Base-by-base conservation (phyloP, 2,888 invertebrate genomes). In the Drosophila planitibia region DNA sequence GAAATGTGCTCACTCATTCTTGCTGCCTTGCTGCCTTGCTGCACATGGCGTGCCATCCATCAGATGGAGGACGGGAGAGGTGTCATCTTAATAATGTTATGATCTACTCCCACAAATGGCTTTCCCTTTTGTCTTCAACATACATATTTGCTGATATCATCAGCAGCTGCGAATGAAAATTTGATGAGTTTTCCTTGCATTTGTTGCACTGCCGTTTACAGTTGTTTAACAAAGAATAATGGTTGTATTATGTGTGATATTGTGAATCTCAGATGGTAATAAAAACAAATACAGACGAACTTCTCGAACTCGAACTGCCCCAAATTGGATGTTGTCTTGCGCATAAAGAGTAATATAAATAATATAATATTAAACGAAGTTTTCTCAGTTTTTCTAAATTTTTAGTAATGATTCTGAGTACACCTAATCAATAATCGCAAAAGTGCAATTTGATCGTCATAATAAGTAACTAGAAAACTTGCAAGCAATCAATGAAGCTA, bases 1-100 rank as follows among this genome's bases (percentile, higher is more conserved):
- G 37, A 60, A 65, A 71, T 86, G 66, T 71, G 62, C 74, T 81
- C 82, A 74, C 58, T 51, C 47, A 49, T 22, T 16, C 35, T 33
- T 41, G 37, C 9, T 14, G 33, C n/a, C 35, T 33, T 41, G 37
- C 9, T 14, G 33, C n/a, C 6, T 22, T 66, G n/a, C 54, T 25
- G 52, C 67, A 57, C 28, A n/a, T 39, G 6, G 39, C 4, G 12
- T 19, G 37, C 37, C 37, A 28, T 55, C 19, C 22, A 22, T 22
- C 12, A 44, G 22, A 5, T 12, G 22, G 25, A 0, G 25, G 35
- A 19, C 35, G 19, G 16, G 37, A 35, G 53, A 7, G 32, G 12
- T 1, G n/a, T 25, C 53, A 32, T 33, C 14, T 6, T 14, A 30
- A 14, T 10, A 51, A 22, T 30, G 12, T 14, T 59, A 25, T 14